A percentile compares a stretch with the other conserved stretches of the same genome.
Conservation (phyloP, 2,113 vertebrate species). For the Odobenus rosmarus region DNA sequence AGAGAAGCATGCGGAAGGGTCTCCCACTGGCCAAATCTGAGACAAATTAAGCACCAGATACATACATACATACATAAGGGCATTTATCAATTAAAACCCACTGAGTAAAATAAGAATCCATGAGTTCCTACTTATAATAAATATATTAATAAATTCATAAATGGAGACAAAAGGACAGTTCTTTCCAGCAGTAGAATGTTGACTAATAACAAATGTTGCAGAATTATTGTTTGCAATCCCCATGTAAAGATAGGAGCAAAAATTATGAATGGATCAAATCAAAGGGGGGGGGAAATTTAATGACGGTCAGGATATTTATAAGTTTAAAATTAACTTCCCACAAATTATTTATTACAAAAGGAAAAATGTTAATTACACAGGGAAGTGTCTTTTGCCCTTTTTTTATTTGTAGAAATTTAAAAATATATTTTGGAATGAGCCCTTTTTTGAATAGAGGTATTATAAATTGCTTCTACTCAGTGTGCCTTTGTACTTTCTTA, state of each 20-base stretch:
- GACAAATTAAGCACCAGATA: not conserved
- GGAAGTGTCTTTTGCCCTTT: not conserved
- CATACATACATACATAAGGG: not conserved
- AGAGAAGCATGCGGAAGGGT: not conserved
- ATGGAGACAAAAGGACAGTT: not conserved
- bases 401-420: constrained; percentile 27
- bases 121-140: not conserved
- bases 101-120: not conserved
- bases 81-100: not conserved
- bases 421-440: not conserved
- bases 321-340: not conserved
- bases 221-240: not conserved
- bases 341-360: not conserved
- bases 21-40: not conserved
- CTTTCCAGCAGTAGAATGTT: not conserved
- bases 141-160: not conserved
- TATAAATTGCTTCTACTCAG: not conserved
- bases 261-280: not conserved
- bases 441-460: not conserved
- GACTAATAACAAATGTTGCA: not conserved
- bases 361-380: not conserved
- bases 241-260: not conserved
- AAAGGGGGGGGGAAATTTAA: not conserved
- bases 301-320: not conserved
- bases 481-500: constrained; percentile 4